These are phyloP conservation scores for Motacilla alba DNA, from an alignment of 2,113 vertebrate genomes.

Conservation along the genomic window DNA sequence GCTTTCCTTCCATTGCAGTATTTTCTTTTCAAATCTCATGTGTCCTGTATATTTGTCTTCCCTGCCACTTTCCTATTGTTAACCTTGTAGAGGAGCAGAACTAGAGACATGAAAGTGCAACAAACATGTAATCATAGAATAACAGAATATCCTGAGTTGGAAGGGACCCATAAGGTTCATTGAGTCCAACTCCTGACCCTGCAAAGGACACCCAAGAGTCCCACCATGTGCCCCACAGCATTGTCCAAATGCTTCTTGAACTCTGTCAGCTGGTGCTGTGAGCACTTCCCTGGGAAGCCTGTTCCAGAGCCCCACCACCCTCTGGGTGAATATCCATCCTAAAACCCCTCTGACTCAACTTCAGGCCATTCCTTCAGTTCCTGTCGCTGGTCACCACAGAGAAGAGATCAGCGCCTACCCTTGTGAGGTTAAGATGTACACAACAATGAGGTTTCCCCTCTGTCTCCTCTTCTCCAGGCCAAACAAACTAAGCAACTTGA, in stretches of 20 bases:
- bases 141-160: background rate
- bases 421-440: background rate
- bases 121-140: background rate
- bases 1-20: background rate
- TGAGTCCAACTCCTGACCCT: background rate
- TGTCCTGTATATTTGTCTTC: background rate
- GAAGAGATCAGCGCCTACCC: no score
- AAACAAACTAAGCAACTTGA: background rate
- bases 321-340: background rate
- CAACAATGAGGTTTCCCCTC: background rate
- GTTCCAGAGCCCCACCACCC: background rate
- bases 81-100: background rate
- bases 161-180: background rate
- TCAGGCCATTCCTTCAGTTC: background rate
- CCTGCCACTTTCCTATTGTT: background rate
- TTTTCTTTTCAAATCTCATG: background rate
- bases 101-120: background rate
- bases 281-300: background rate
- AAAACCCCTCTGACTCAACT: background rate
- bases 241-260: background rate
- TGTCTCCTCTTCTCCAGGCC: background rate
- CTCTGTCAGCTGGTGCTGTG: background rate
- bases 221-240: fast-evolving
- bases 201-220: no score
- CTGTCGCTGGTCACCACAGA: background rate